phyloP scores from a whole-genome alignment of 2,113 vertebrate species.

The Tiliqua scincoides region DNA sequence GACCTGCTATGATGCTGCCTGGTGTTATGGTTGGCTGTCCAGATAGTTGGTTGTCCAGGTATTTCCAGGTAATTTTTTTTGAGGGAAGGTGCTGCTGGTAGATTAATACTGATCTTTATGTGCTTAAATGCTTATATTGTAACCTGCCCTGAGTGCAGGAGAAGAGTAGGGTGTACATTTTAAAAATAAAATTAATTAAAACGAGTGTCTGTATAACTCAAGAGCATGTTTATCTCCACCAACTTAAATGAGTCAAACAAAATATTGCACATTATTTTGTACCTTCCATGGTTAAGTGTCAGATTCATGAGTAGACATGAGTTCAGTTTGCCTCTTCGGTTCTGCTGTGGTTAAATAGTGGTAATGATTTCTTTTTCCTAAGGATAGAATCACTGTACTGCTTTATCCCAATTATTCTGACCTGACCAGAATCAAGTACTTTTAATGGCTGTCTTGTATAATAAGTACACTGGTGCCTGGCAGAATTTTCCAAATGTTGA shows the following conservation, averaged over 20 bases:
- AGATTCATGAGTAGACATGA: neutral
- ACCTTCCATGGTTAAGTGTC: neutral
- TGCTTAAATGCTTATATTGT: no score
- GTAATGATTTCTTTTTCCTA: neutral
- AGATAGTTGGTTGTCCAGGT: no score
- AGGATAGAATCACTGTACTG: neutral
- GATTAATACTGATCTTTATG: no score
- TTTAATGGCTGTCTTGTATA: neutral
- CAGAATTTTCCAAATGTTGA: neutral
- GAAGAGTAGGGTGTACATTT: neutral
- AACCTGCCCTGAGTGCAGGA: no score
- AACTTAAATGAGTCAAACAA: neutral
- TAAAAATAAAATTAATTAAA: neutral
- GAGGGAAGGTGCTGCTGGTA: no score
- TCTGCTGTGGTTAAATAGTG: neutral
- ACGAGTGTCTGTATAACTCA: no score
- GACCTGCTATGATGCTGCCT: no score
- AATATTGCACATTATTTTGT: neutral
- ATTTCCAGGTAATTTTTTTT: no score
- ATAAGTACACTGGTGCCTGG: neutral
- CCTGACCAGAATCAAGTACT: neutral
- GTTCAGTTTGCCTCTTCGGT: neutral
- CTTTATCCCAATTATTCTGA: neutral
- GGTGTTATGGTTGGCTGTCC: no score
- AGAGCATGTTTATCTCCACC: neutral